These are phyloP conservation scores for Oikopleura albicans DNA, from an alignment of 23 tunicate species.

Conservation along the genomic window DNA sequence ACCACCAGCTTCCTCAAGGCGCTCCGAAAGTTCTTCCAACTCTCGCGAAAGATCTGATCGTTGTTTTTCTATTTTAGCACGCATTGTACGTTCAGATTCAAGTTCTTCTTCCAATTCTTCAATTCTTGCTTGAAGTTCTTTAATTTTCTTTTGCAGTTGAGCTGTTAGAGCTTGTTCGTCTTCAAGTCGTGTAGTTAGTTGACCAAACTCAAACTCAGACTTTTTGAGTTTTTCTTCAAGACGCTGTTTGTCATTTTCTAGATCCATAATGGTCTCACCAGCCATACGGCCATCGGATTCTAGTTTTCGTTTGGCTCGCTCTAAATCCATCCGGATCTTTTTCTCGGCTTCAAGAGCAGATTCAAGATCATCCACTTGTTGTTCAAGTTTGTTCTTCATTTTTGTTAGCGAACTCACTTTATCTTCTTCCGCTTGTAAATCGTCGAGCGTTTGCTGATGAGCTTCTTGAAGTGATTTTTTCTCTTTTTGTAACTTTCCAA, in stretches of 20 bases:
- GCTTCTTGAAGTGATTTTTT: constrained; percentile 77
- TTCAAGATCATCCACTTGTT: constrained; percentile 44
- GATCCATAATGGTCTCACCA: constrained; percentile 89
- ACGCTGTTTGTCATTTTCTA: constrained; percentile 72
- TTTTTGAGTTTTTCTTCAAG: constrained; percentile 74
- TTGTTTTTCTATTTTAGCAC: constrained; percentile 27
- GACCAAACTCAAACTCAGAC: constrained; percentile 76
- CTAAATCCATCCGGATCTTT: constrained; percentile 77
- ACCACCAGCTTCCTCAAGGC: constrained; percentile 39
- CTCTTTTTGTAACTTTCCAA: constrained; percentile 60
- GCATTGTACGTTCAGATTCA: constrained; percentile 24
- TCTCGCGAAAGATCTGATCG: constrained; percentile 28
- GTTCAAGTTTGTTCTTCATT: constrained; percentile 76
- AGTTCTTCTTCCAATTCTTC: constrained; percentile 35
- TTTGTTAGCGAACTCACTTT: constrained; percentile 63
- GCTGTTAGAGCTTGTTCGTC: constrained; percentile 78
- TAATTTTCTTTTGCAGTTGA: constrained; percentile 86
- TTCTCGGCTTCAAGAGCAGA: constrained; percentile 86
- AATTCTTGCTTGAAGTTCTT: constrained; percentile 59
- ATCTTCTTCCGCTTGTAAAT: constrained; percentile 79
- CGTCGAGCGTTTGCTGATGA: constrained; percentile 87
- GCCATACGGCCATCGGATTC: constrained; percentile 64
- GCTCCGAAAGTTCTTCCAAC: constrained; percentile 29
- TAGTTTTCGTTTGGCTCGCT: constrained; percentile 63
- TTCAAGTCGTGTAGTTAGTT: constrained; percentile 77